A percentile compares a stretch with the other conserved stretches of the same genome.
Conservation (phyloP, 1,140 invertebrate genomes). For the Cardiocondyla obscurior region DNA sequence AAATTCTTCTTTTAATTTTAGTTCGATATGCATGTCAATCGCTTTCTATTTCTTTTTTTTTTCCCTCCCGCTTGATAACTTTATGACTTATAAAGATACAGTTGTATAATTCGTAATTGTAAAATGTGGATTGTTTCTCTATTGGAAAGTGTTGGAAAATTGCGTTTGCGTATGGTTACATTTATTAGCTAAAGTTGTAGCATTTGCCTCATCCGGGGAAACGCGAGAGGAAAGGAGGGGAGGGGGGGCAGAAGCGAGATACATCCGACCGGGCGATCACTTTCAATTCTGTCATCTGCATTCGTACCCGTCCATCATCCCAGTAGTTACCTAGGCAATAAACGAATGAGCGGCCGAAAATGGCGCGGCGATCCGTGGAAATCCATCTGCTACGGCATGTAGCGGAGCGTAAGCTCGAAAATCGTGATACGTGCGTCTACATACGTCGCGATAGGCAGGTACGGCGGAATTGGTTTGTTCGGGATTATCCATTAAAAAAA, state of each 20-base stretch:
- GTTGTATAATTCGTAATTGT: not conserved
- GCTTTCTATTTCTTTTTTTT: too few relatives aligned
- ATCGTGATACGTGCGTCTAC: conserved; percentile 56
- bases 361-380: conserved; percentile 49
- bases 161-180: not conserved
- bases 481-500: conserved; percentile 67
- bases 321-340: conserved; percentile 53
- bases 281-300: conserved; percentile 57
- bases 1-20: too few relatives aligned
- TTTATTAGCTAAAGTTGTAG: not conserved
- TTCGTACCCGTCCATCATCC: conserved; percentile 55
- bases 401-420: conserved; percentile 50
- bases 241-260: not conserved
- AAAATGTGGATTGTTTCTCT: not conserved
- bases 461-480: conserved; percentile 50
- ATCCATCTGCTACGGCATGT: conserved; percentile 46
- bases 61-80: too few relatives aligned
- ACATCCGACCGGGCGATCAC: conserved; percentile 23
- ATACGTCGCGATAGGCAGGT: conserved; percentile 39
- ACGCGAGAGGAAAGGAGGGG: not conserved
- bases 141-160: not conserved
- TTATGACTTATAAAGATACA: too few relatives aligned
- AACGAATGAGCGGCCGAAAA: conserved; percentile 56
- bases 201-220: not conserved
- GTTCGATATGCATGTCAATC: too few relatives aligned